These are phyloP conservation scores for Eremophila alpestris DNA, from an alignment of 2,797 vertebrate species.

Conservation along the genomic window DNA sequence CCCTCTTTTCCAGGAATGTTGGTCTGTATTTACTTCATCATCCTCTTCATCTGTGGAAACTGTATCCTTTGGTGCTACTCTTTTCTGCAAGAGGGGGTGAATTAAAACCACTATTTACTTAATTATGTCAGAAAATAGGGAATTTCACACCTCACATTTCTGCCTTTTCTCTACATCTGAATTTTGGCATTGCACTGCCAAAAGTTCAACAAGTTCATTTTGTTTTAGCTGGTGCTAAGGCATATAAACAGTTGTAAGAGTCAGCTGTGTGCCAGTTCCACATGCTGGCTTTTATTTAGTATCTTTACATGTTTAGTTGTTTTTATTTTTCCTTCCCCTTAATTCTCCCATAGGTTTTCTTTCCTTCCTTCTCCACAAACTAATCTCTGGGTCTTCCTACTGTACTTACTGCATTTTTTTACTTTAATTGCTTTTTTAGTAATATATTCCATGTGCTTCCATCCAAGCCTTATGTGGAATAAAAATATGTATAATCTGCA, in stretches of 20 bases:
- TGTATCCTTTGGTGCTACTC: conserved; percentile 80
- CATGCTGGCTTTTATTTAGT: neutral
- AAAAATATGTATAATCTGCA: conserved; percentile 23
- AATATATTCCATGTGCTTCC: neutral
- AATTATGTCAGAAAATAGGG: neutral
- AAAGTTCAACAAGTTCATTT: conserved; percentile 5
- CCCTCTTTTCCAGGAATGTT: conserved; percentile 99
- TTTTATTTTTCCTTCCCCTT: neutral
- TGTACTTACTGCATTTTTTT: neutral
- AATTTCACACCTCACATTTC: neutral
- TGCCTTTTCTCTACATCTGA: neutral
- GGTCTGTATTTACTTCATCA: conserved; percentile 99
- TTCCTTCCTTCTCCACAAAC: neutral
- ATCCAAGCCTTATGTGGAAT: neutral
- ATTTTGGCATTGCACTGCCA: neutral
- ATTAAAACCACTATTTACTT: neutral
- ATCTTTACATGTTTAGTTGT: neutral
- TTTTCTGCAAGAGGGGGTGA: conserved; percentile 21
- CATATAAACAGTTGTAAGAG: neutral
- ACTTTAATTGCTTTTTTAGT: neutral
- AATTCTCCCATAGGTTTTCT: neutral
- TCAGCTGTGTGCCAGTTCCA: neutral
- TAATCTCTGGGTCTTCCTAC: neutral
- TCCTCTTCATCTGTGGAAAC: conserved; percentile 99
- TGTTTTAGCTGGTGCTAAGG: neutral